A percentile compares a stretch with the other conserved stretches of the same genome.
Conservation (phyloP, 1,140 invertebrate genomes). For the Schlechtendalia chinensis region DNA sequence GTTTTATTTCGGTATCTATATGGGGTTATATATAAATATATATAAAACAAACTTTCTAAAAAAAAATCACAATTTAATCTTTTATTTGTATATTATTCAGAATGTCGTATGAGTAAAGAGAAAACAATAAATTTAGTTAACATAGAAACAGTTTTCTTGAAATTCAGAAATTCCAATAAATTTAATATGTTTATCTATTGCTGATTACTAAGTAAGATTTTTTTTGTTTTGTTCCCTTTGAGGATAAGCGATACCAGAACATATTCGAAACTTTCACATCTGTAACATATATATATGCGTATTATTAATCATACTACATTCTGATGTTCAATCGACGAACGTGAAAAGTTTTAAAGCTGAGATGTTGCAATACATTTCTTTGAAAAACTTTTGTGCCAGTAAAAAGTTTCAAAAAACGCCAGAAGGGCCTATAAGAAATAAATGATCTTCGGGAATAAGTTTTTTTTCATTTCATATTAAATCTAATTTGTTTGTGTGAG, state of each 20-base stretch:
- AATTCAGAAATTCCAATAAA: conserved; percentile 18
- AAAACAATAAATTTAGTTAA: neutral
- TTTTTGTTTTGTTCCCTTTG: neutral
- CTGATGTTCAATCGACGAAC: conserved; percentile 6
- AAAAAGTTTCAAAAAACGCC: neutral
- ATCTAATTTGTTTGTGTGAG: neutral
- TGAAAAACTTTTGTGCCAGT: neutral
- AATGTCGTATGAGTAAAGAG: neutral
- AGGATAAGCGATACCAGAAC: neutral
- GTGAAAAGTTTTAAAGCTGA: neutral
- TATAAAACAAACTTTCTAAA: neutral
- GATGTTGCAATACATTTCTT: conserved; percentile 15
- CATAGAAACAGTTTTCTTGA: neutral
- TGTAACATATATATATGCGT: neutral
- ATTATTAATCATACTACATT: conserved; percentile 22
- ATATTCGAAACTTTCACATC: neutral
- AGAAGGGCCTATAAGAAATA: neutral
- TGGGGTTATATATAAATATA: neutral
- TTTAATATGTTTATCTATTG: conserved; percentile 4
- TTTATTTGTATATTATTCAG: neutral
- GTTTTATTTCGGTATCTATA: too few relatives aligned
- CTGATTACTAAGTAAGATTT: neutral
- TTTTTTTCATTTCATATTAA: conserved; percentile 22
- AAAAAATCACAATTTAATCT: neutral
- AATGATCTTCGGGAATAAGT: conserved; percentile 27